Evolutionary conservation across 2,797 vertebrate species (phyloP).

Genomic region (Melanotaenia trifasciata): DNA sequence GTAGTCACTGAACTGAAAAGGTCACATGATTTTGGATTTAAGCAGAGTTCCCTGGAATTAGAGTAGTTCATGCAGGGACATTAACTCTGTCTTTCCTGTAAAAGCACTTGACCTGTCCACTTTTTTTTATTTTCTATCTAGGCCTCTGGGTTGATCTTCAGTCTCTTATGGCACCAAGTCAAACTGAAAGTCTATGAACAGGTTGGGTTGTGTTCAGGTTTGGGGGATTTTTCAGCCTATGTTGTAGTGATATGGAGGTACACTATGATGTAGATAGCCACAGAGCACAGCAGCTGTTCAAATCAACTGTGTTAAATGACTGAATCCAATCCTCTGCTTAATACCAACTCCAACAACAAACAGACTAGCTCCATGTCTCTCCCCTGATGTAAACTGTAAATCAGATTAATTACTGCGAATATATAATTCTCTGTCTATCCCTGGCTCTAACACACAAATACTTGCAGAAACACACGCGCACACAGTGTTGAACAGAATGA

Average conservation of each 20-base stretch:
- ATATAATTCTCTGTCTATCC: constrained; percentile 68
- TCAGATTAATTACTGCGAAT: constrained; percentile 79
- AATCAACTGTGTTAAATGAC: constrained; percentile 76
- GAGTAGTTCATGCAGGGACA: neutral
- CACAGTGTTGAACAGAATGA: constrained; percentile 53
- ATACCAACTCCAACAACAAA: constrained; percentile 79
- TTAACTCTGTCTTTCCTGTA: neutral
- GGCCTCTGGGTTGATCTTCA: constrained; percentile 1
- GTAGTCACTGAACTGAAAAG: neutral
- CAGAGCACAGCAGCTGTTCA: constrained; percentile 77
- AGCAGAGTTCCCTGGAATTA: neutral
- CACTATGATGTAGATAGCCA: constrained; percentile 51
- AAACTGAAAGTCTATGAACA: constrained; percentile 17
- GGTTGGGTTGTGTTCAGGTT: constrained; percentile 23
- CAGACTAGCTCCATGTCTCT: constrained; percentile 58
- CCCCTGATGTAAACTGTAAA: constrained; percentile 75
- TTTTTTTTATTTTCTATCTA: neutral
- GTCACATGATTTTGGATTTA: neutral
- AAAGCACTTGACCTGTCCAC: neutral
- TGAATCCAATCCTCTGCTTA: constrained; percentile 75
- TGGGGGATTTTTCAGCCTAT: constrained; percentile 14
- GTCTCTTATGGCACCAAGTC: constrained; percentile 13
- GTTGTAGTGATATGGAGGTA: constrained; percentile 52
- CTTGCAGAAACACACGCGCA: constrained; percentile 17
- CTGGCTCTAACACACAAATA: constrained; percentile 22